Evolutionary conservation across 1,140 invertebrate genomes (phyloP).

Genomic region (Drosophila aff.): DNA sequence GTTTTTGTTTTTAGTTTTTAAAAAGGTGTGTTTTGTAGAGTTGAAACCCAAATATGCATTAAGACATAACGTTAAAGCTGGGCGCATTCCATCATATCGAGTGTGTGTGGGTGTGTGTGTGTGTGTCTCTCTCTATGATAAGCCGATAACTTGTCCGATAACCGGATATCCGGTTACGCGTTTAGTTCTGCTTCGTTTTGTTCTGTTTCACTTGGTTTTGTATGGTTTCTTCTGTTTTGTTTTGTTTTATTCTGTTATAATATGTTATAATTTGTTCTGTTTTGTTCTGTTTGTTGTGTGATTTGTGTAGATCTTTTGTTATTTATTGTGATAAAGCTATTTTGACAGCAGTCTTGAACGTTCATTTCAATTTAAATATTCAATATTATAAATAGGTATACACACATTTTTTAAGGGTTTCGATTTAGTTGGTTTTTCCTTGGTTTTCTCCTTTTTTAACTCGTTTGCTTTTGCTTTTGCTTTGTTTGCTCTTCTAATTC

Average conservation of each 20-base stretch:
- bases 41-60: constrained; percentile 79
- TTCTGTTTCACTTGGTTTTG: not conserved
- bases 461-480: constrained; percentile 6
- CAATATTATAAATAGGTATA: constrained; percentile 83
- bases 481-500: constrained; percentile 22
- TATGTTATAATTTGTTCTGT: constrained; percentile 25
- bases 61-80: constrained; percentile 76
- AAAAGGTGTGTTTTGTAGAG: constrained; percentile 37
- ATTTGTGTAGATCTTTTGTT: constrained; percentile 42
- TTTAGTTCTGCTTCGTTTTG: constrained; percentile 26
- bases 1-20: not conserved
- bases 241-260: constrained; percentile 4
- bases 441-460: constrained; percentile 21
- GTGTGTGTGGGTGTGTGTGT: constrained; percentile 2
- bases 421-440: constrained; percentile 22
- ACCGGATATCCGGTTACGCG: constrained; percentile 11
- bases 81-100: constrained; percentile 56
- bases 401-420: constrained; percentile 67
- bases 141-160: constrained; percentile 8
- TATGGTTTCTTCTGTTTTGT: not conserved
- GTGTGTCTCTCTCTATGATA: too few species aligned
- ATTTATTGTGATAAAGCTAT: constrained; percentile 79
- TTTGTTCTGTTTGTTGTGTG: constrained; percentile 41
- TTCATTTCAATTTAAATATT: constrained; percentile 83
- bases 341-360: constrained; percentile 84